phyloP scores from a whole-genome alignment of 2,113 vertebrate species.

The Hippoglossus stenolepis region DNA sequence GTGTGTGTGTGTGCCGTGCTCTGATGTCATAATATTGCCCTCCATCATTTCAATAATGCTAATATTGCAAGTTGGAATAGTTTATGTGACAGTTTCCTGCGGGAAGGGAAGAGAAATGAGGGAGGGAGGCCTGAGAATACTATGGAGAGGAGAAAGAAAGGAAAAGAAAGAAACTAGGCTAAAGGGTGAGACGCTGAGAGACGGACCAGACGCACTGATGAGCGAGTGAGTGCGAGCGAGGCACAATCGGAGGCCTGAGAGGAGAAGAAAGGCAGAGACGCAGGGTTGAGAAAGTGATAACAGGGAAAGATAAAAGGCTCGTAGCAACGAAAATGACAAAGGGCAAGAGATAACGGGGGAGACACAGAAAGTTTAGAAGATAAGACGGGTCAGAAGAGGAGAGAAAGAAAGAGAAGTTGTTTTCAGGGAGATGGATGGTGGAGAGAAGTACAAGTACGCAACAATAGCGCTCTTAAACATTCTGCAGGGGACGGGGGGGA shows the following conservation, averaged over 20 bases:
- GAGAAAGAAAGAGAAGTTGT: conserved; percentile 35
- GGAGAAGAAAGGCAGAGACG: conserved; percentile 8
- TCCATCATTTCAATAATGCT: no score
- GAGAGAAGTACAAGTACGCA: conserved; percentile 51
- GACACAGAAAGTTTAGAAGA: conserved; percentile 46
- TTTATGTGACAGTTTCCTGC: no score
- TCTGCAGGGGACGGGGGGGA: conserved; percentile 20
- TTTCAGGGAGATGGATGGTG: conserved; percentile 37
- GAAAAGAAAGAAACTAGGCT: conserved; percentile 2
- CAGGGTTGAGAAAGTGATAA: conserved; percentile 30
- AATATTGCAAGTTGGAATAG: no score
- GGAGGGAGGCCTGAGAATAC: no score
- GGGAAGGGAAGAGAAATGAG: no score
- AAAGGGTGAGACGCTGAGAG: conserved; percentile 20
- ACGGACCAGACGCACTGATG: conserved; percentile 15
- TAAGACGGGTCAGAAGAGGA: conserved; percentile 39
- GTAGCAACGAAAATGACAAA: conserved; percentile 17
- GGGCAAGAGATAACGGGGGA: conserved; percentile 17
- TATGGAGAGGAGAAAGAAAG: neutral
- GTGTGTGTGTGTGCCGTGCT: no score
- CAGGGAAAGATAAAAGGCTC: conserved; percentile 41
- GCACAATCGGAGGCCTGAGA: conserved; percentile 5
- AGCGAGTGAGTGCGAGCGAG: conserved; percentile 13
- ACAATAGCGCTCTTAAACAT: conserved; percentile 37
- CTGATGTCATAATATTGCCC: no score